Evolutionary conservation across 2,797 vertebrate genomes (phyloP).

Genomic region (Eleutherodactylus coqui): DNA sequence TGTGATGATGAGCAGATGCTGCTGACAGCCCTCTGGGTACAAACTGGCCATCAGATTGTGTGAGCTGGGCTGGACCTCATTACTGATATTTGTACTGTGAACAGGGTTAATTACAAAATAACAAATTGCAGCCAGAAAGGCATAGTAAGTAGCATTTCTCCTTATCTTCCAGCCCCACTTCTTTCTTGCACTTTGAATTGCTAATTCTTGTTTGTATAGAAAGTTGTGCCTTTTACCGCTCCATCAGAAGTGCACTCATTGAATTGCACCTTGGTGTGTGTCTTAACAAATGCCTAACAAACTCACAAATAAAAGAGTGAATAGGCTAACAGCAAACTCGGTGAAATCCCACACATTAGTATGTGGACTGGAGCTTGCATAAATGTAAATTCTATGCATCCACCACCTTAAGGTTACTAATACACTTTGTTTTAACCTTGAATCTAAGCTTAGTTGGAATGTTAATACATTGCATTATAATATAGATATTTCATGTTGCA

Average conservation of each 20-base stretch:
- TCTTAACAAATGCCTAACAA: constrained; percentile 34
- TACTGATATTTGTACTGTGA: constrained; percentile 53
- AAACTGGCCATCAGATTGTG: constrained; percentile 40
- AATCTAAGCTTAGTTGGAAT: not conserved
- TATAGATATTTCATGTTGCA: not conserved
- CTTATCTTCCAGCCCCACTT: constrained; percentile 5
- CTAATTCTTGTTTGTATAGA: constrained; percentile 59
- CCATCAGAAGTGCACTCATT: constrained; percentile 39
- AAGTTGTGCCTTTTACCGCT: constrained; percentile 44
- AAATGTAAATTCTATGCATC: not conserved
- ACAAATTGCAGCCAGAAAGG: constrained; percentile 59
- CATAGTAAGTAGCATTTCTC: constrained; percentile 38
- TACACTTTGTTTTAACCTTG: not conserved
- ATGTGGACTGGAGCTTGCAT: not conserved
- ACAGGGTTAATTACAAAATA: constrained; percentile 60
- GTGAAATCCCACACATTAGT: constrained; percentile 29
- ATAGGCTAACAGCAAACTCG: not conserved
- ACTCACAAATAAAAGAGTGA: not conserved
- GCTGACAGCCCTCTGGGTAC: constrained; percentile 11
- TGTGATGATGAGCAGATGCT: not conserved
- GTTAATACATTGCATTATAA: not conserved
- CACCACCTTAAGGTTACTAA: too few species aligned
- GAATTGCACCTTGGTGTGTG: constrained; percentile 33
- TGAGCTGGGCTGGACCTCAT: constrained; percentile 50
- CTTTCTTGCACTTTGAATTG: constrained; percentile 49